Evolutionary conservation across 2,113 vertebrate genomes (phyloP), one percentile per base, ranked within the genome.

Genomic region (Barnardius zonarius): DNA sequence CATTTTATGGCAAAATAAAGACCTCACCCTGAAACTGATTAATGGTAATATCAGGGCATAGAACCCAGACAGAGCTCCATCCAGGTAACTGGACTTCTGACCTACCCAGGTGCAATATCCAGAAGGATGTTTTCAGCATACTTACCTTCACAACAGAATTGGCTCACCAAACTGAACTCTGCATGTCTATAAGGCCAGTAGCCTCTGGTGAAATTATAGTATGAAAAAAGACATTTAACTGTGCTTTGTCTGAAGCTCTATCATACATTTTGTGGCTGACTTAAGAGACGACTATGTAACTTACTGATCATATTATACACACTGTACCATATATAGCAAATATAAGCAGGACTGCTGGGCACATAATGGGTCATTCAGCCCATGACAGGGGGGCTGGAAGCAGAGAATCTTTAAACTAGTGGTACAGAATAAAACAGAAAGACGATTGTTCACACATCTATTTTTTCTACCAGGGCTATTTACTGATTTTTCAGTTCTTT

Each of bases 21-120:
- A 11, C 28, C 30, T 83, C 7, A 4, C 8, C 15, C 80, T 72
- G 52, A 76, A 86, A 82, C 7, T 11, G 17, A 51, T 82, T 63
- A 59, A 22, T 9, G 8, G 28, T 4, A 10, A 64, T 4, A 82
- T 37, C 24, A 35, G 4, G 28, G 10, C 31, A 35, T 11, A 33
- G 52, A 66, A 52, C 7, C 5, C 18, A 52, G 43, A 39, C 7
- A 84, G 39, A 69, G 16, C 31, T 20, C 27, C 17, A 20, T 31
- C 9, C 27, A 28, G 33, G 31, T 28, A 80, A 52, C 23, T 3
- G 14, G 37, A 57, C 27, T 9, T 24, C 23, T 43, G 30, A 52
- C 23, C 13, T 14, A 28, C 13, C 48, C 16, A 33, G 1, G 31
- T 35, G 31, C 0, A 0, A 77, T 10, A 64, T 64, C 15, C 64